Evolutionary conservation across 2,113 vertebrate species (phyloP), one percentile per base, ranked within the genome.

Genomic region (Hippolais icterina): DNA sequence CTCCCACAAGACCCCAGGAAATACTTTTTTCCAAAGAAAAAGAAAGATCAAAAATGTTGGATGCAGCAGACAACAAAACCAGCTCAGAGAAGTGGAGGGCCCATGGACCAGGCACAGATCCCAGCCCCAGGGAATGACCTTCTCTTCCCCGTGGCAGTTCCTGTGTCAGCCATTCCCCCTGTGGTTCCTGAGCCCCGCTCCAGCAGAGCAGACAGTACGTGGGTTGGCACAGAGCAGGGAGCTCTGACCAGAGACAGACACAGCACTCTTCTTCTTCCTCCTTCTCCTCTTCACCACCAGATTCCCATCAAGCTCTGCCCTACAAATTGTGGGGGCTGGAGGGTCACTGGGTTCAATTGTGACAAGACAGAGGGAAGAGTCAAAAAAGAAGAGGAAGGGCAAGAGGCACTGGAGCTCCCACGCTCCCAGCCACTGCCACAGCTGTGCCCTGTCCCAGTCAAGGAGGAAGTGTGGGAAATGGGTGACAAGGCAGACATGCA

Each of bases 391-490:
- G 4, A 9, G 41, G 68, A 60, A 52, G 81, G 33, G 25, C 39
- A n/a, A 57, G 77, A 49, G 20, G 17, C 14, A 4, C 5, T 9
- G 6, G 23, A n/a, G 46, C 15, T 71, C 15, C 18, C 15, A 18
- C 0, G 0, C 42, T 71, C 56, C n/a, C 14, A 1, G 68, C 2
- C 46, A 37, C 39, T 25, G 35, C 39, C 12, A 2, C 4, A 3
- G 65, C 39, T 21, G 1, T 28, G 44, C 70, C 75, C 56, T 66
- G 3, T 19, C 19, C 64, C 2, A 1, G 39, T n/a, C 33, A 5
- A n/a, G 75, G 69, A 46, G 28, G 29, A 53, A 28, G 46, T 17
- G 1, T 0, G n/a, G 66, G 21, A 1, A 4, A 24, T 20, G 53
- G n/a, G 47, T 20, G 44, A 9, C 20, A 10, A 35, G 59, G 65